A percentile compares a stretch with the other conserved stretches of the same genome.
Evolutionary conservation across 2,797 vertebrate species (phyloP).

Genomic region (Pseudocheirus occidentalis): DNA sequence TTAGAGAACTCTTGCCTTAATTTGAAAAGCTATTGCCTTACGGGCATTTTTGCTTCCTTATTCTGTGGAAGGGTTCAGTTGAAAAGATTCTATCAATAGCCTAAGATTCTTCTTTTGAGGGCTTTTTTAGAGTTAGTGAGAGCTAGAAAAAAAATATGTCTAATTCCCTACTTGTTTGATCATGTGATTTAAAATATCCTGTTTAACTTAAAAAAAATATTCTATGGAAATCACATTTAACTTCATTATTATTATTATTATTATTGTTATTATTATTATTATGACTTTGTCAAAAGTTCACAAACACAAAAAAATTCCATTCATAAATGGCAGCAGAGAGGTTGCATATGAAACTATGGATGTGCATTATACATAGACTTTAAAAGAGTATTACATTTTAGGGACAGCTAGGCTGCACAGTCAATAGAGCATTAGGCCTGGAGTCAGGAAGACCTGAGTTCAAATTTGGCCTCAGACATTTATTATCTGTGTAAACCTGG

Average conservation of each 20-base stretch:
- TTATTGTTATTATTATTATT: too few relatives aligned
- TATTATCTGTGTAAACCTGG: not conserved
- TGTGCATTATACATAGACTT: not conserved
- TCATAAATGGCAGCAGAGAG: not conserved
- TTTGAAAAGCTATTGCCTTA: not conserved
- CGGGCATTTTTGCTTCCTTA: not conserved
- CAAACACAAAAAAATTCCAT: not conserved
- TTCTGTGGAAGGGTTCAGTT: not conserved
- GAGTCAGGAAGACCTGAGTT: not conserved
- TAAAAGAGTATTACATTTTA: not conserved
- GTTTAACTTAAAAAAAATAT: not conserved
- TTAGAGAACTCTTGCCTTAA: not conserved
- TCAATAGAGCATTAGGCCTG: not conserved
- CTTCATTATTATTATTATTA: not conserved
- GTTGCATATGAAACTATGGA: not conserved
- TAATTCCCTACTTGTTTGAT: not conserved
- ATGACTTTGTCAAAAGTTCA: not conserved
- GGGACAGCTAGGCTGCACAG: not conserved
- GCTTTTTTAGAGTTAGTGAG: not conserved
- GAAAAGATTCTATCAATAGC: not conserved
- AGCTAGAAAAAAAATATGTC: not conserved
- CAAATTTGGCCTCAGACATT: not conserved
- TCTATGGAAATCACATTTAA: not conserved
- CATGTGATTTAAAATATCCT: not conserved
- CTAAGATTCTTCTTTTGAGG: not conserved